Evolutionary conservation across 2,113 vertebrate genomes (phyloP).

Genomic region (Plecotus auritus): DNA sequence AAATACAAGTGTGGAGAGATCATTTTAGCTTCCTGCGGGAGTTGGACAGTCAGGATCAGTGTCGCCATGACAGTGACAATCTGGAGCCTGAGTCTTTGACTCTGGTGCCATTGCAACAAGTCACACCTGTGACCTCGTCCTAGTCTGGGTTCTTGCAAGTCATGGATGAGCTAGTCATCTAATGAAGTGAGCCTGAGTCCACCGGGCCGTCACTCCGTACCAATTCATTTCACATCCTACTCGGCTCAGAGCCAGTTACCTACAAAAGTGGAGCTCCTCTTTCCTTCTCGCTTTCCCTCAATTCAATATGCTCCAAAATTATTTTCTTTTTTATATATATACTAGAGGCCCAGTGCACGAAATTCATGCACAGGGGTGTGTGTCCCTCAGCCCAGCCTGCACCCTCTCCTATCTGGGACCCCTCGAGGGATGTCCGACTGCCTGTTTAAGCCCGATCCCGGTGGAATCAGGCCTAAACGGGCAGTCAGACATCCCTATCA

Average conservation of each 20-base stretch:
- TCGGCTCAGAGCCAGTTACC: neutral
- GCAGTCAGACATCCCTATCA: no score
- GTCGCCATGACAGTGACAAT: accelerated
- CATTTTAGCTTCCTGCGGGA: neutral
- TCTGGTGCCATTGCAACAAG: neutral
- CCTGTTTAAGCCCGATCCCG: no score
- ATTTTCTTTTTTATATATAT: no score
- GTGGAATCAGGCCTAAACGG: no score
- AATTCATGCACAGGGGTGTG: no score
- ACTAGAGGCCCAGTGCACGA: no score
- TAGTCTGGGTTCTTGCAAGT: neutral
- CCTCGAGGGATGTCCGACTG: no score
- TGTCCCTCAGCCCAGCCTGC: no score
- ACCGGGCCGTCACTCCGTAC: neutral
- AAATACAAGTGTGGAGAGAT: neutral
- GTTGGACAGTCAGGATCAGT: neutral
- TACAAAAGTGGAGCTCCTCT: neutral
- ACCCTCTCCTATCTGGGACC: no score
- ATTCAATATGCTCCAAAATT: neutral
- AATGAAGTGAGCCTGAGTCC: neutral
- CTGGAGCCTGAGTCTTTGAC: neutral
- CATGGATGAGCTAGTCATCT: neutral
- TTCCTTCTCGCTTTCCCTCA: neutral
- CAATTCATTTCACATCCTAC: neutral
- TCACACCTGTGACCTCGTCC: neutral